Evolutionary conservation across 2,888 invertebrate species (phyloP), one percentile per base, ranked within the genome.

Genomic region (Platynereis dumerilii): DNA sequence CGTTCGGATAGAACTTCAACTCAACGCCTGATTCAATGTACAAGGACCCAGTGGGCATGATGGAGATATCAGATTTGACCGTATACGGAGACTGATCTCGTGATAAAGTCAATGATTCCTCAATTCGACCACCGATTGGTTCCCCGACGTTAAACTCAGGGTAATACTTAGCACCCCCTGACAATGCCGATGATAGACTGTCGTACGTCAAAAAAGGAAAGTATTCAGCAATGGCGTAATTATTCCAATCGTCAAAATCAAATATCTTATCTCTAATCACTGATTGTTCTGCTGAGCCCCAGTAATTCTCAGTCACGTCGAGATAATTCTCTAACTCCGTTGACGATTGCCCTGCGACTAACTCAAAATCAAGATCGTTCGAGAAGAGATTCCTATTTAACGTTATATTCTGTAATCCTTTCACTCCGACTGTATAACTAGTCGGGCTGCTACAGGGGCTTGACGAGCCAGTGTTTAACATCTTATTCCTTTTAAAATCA

Each of bases 161-260:
- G 10, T 74, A 66, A 12, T 75, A 63, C 58, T 72, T 75, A 7
- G 65, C 65, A 22, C 76, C 80, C 27, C 70, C 70, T 1, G 78
- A 69, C 10, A 76, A 34, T 20, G 69, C 65, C n/a, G 79, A 74
- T 20, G 73, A 69, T 34, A 76, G 72, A 53, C 73, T 66, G 27
- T 72, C 70, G 12, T 90, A 90, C 0, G 91, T 88, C 65, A 96
- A 87, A 83, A 90, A 98, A 0, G 98, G 99, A 62, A 91, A 88
- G 83, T 91, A 99, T 17, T 91, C 88, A 0, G 96, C 97, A 60
- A 96, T 89, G 0, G 96, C 96, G 82, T 94, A 96, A 83, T 95
- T 94, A 82, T 99, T 99, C 98, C 99, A 99, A 82, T 98, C 97
- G 82, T 99, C 96, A 84, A 99, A 97, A 85, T 98, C 98, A 81